Evolutionary conservation across 2,113 vertebrate species (phyloP).

Genomic region (Microcebus murinus): DNA sequence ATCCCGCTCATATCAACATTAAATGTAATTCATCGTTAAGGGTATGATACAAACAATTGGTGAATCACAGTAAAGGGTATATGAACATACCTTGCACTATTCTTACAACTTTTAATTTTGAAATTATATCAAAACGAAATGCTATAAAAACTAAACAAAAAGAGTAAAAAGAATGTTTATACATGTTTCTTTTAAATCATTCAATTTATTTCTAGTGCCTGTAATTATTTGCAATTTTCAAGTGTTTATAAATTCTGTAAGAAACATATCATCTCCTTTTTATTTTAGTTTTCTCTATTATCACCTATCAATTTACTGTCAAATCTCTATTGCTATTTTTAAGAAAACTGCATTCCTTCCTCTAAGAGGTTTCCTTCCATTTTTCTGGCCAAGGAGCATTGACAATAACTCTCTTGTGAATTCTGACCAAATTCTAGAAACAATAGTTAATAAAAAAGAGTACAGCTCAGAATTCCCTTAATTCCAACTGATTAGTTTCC

Average conservation of each 20-base stretch:
- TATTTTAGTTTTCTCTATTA: constrained; percentile 24
- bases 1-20: background rate
- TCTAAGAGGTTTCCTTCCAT: background rate
- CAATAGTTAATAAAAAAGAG: background rate
- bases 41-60: background rate
- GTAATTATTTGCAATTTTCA: background rate
- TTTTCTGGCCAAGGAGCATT: background rate
- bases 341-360: background rate
- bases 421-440: constrained; percentile 31
- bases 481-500: background rate
- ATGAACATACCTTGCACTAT: background rate
- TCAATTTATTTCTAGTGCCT: background rate
- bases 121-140: background rate
- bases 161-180: constrained; percentile 12
- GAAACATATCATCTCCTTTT: background rate
- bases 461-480: background rate
- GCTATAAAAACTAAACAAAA: background rate
- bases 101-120: background rate
- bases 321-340: background rate
- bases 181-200: background rate
- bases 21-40: background rate
- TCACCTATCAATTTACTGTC: background rate
- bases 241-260: background rate
- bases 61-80: background rate
- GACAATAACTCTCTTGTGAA: background rate